Conservation (phyloP, 2,888 invertebrate genomes). For the Apamea crenata region DNA sequence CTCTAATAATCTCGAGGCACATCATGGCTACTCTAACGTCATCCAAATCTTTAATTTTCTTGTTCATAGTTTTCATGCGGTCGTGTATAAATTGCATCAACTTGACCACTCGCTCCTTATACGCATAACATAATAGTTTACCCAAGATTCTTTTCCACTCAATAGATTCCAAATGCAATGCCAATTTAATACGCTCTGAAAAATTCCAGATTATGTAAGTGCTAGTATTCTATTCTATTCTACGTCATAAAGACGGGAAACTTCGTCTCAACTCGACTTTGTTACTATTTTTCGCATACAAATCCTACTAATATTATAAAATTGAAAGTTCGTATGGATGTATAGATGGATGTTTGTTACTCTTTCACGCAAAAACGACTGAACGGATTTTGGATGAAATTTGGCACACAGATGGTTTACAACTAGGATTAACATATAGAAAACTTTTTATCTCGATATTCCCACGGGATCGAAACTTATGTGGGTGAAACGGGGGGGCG, state of each 20-base stretch:
- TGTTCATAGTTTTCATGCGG: conserved; percentile 92
- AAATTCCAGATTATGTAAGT: neutral
- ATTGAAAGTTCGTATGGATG: too few species aligned
- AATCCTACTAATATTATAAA: too few species aligned
- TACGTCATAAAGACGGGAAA: neutral
- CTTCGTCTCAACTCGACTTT: too few species aligned
- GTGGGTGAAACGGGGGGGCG: too few species aligned
- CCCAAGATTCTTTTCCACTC: conserved; percentile 95
- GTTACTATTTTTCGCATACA: neutral
- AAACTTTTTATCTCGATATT: too few species aligned
- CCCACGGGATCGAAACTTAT: too few species aligned
- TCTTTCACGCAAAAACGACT: too few species aligned
- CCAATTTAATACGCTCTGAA: conserved; percentile 91
- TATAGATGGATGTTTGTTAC: too few species aligned
- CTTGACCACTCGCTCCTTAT: conserved; percentile 92
- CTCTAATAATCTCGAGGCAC: conserved; percentile 93
- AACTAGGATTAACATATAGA: too few species aligned
- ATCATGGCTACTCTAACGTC: conserved; percentile 95
- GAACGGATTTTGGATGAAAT: too few species aligned
- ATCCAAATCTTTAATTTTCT: conserved; percentile 94
- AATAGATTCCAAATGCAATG: conserved; percentile 93
- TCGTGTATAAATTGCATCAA: conserved; percentile 94
- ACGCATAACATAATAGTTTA: conserved; percentile 92
- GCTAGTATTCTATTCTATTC: too few species aligned
- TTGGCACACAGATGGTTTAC: too few species aligned